Evolutionary conservation across 2,888 invertebrate species (phyloP), one percentile per base, ranked within the genome.

Genomic region (Leptogaster cylindrica): DNA sequence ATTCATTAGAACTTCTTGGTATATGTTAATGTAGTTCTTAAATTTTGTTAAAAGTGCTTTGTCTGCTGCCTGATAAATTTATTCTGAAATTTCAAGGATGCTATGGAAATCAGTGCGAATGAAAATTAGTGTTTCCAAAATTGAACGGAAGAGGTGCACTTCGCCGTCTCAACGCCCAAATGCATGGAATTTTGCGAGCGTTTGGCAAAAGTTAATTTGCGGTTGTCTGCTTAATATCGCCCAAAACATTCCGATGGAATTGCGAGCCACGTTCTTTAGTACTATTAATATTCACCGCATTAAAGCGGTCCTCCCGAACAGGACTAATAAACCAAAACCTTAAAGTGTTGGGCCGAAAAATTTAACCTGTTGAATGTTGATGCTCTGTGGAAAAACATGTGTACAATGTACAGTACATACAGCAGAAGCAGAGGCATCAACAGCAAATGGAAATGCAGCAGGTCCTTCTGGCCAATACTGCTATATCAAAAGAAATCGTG

Each of bases 401-500:
- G 1, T n/a, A n/a, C n/a, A n/a, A n/a, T n/a, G n/a, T n/a, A n/a
- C n/a, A n/a, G n/a, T n/a, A n/a, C n/a, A n/a, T n/a, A n/a, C n/a
- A n/a, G n/a, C n/a, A n/a, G n/a, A n/a, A n/a, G n/a, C n/a, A n/a
- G n/a, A n/a, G n/a, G n/a, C n/a, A n/a, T n/a, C n/a, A n/a, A n/a
- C n/a, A n/a, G n/a, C n/a, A 18, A 3, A 27, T 14, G 14, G 23
- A 25, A 58, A 41, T 58, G 25, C 41, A 58, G 5, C 14, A 36
- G 28, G 52, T 18, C 10, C 12, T 6, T 41, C 41, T 7, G 8
- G 58, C 27, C 58, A 27, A 58, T 58, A 27, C 58, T 27, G 10
- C 16, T 58, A 41, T 58, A 58, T 58, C 41, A 58, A 23, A 41
- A 39, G 58, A 25, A 58, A n/a, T 58, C 58, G 41, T 58, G 41